Evolutionary conservation across 2,888 invertebrate genomes (phyloP).

Genomic region (Sipha maydis): DNA sequence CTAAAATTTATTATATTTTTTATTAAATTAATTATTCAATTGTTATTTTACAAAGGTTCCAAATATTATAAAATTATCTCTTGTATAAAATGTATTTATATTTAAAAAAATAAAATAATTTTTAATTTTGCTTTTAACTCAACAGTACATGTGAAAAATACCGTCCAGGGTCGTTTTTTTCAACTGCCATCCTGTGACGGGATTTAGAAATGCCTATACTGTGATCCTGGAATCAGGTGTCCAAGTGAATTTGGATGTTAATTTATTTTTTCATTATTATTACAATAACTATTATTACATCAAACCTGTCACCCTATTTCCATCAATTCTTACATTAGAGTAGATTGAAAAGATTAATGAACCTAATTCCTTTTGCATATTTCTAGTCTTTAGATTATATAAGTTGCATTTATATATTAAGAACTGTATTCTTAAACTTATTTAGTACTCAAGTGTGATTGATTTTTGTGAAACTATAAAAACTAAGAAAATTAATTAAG

Average conservation of each 20-base stretch:
- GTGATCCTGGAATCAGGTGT: conserved; percentile 49
- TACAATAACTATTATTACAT: conserved; percentile 4
- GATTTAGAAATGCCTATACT: conserved; percentile 60
- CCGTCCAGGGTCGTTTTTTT: conserved; percentile 61
- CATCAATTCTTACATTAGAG: conserved; percentile 32
- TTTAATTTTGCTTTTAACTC: conserved; percentile 61
- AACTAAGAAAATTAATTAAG: background rate
- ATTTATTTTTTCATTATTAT: conserved; percentile 10
- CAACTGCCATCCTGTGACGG: conserved; percentile 55
- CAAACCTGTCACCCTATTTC: conserved; percentile 23
- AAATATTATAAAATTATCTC: conserved; percentile 28
- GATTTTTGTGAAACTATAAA: conserved; percentile 18
- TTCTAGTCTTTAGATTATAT: conserved; percentile 41
- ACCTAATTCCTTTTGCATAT: conserved; percentile 4
- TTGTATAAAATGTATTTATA: conserved; percentile 51
- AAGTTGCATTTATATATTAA: conserved; percentile 41
- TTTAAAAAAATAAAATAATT: conserved; percentile 45
- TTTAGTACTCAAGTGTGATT: conserved; percentile 34
- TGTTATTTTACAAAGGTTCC: conserved; percentile 18
- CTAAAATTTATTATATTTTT: too few species aligned
- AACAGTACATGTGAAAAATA: conserved; percentile 59
- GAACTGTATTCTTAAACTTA: conserved; percentile 37
- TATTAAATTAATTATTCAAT: too few species aligned
- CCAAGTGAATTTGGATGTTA: conserved; percentile 52
- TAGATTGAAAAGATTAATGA: background rate